phyloP scores from a whole-genome alignment of 2,888 invertebrate species.

The Luffia ferchaultella region DNA sequence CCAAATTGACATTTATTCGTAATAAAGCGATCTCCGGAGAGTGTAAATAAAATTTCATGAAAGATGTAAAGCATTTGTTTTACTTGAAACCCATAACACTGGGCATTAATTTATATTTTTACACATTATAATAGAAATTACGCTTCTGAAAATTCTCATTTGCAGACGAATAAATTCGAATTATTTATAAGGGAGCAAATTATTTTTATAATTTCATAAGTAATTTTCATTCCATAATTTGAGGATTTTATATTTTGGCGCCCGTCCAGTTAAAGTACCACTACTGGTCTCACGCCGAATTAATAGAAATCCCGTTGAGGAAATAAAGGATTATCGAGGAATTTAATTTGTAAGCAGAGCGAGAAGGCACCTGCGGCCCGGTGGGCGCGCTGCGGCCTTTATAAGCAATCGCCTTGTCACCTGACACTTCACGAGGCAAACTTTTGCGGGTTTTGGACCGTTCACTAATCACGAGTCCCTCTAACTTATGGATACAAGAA shows the following conservation, averaged over 20 bases:
- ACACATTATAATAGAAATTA: too few relatives aligned
- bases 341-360: slow-evolving; percentile 38
- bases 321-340: slow-evolving; percentile 27
- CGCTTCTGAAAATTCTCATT: too few relatives aligned
- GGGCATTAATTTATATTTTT: too few relatives aligned
- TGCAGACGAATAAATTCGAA: too few relatives aligned
- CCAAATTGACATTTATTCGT: neutral
- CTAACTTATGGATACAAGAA: neutral
- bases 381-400: too few relatives aligned
- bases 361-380: slow-evolving; percentile 24
- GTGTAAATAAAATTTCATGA: neutral
- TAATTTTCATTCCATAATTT: too few relatives aligned
- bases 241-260: too few relatives aligned
- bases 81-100: too few relatives aligned
- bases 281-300: slow-evolving; percentile 5
- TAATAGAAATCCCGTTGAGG: slow-evolving; percentile 14
- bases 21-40: neutral
- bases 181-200: too few relatives aligned
- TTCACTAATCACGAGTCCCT: neutral
- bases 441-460: neutral
- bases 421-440: neutral
- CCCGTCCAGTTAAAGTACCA: too few relatives aligned
- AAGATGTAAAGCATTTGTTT: too few relatives aligned
- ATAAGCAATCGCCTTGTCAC: neutral
- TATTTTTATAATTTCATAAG: too few relatives aligned